Evolutionary conservation across 2,797 vertebrate genomes (phyloP), one percentile per base, ranked within the genome.

Genomic region (Anguilla anguilla): DNA sequence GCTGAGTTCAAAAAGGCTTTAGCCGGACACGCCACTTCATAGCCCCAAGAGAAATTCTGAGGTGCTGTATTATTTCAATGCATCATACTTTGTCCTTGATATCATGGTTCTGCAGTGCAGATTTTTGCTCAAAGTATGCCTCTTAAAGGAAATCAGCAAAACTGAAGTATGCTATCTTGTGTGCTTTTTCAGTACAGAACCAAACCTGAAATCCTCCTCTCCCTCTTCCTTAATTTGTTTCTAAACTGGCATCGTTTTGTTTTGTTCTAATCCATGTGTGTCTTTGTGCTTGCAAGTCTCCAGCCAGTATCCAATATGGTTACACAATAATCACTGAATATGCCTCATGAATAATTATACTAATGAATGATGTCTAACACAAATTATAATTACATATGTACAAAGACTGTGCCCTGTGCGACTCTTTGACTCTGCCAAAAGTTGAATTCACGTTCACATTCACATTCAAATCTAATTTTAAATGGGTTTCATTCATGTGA

Each of bases 201-300:
- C 43, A 95, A 81, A 51, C 92, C 93, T 91, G 91, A n/a, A 28
- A 35, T 7, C 64, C 7, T 15, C 9, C 28, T 74, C 31, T 51
- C 67, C 53, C 83, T 35, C 35, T 10, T 59, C 51, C 25, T 2
- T 22, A 1, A 57, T 17, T 39, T 51, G 57, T 51, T 22, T 49
- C 43, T 49, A 46, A 7, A 46, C 46, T 93, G 93, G 92, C 93
- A 94, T 94, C 92, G 90, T 91, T 86, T 85, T 15, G 51, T 51
- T 51, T 10, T 39, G 84, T 82, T 89, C 1, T 28, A 31, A 25
- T 25, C 43, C 57, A 39, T 64, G 86, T 83, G 57, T 51, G 87
- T 94, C 93, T 93, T 93, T 95, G 95, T 94, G 92, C 93, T 91
- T 90, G 82, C 86, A 91, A 93, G 89, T 92, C 72, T 77, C 74